A percentile compares a stretch with the other conserved stretches of the same genome.
Conservation (phyloP, 2,113 vertebrate species). For the Paradisaea rubra region DNA sequence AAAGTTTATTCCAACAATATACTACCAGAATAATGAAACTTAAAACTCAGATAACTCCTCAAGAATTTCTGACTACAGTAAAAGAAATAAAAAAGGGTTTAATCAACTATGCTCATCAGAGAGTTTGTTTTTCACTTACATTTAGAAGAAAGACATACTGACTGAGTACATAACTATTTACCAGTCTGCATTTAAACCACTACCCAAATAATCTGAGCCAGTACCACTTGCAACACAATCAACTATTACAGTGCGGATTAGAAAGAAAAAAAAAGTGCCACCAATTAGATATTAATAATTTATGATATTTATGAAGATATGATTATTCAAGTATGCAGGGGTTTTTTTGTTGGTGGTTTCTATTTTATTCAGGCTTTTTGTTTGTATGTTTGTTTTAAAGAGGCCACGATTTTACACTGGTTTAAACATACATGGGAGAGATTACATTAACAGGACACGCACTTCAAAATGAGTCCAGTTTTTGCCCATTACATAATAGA, state of each 20-base stretch:
- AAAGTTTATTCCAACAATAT: neutral
- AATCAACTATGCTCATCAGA: neutral
- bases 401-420: neutral
- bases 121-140: neutral
- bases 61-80: neutral
- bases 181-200: neutral
- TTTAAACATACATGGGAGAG: neutral
- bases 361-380: neutral
- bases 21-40: neutral
- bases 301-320: neutral
- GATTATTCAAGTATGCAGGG: neutral
- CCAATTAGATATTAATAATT: neutral
- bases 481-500: neutral
- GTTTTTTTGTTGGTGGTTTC: accelerated
- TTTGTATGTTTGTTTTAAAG: neutral
- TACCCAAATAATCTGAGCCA: neutral
- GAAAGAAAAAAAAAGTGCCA: neutral
- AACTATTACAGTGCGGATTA: neutral
- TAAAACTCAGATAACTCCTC: neutral
- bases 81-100: neutral
- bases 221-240: neutral
- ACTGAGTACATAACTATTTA: neutral
- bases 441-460: neutral
- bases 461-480: neutral
- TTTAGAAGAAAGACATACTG: neutral